Conservation (phyloP, 1,140 invertebrate genomes). For the Lepidurus arcticus region DNA sequence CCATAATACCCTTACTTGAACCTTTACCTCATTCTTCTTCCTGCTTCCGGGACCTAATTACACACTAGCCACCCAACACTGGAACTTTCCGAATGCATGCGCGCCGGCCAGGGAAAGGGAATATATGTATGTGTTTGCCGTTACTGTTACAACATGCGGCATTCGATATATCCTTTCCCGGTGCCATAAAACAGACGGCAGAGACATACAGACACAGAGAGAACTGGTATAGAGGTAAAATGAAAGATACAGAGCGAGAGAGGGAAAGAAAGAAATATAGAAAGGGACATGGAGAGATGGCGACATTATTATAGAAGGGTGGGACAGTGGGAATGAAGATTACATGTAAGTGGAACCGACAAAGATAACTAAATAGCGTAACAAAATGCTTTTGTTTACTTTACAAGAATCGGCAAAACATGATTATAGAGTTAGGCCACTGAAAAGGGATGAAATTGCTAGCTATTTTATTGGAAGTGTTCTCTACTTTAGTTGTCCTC, state of each 20-base stretch:
- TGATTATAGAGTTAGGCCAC: not conserved
- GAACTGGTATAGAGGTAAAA: no score
- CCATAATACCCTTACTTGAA: constrained; percentile 22
- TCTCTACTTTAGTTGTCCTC: no score
- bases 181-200: not conserved
- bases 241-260: not conserved
- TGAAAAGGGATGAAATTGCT: not conserved
- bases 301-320: not conserved
- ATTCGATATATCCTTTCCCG: not conserved
- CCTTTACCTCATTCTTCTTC: constrained; percentile 15
- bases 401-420: not conserved
- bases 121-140: not conserved
- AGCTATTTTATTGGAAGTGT: no score
- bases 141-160: not conserved
- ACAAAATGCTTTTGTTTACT: not conserved
- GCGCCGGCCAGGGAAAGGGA: not conserved
- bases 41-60: constrained; percentile 21
- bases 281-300: not conserved
- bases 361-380: not conserved
- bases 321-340: not conserved
- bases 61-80: constrained; percentile 17
- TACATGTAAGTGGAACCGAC: not conserved
- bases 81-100: not conserved
- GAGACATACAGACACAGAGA: not conserved
- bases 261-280: not conserved